Evolutionary conservation across 2,797 vertebrate genomes (phyloP).

Genomic region (Garrulus glandarius): DNA sequence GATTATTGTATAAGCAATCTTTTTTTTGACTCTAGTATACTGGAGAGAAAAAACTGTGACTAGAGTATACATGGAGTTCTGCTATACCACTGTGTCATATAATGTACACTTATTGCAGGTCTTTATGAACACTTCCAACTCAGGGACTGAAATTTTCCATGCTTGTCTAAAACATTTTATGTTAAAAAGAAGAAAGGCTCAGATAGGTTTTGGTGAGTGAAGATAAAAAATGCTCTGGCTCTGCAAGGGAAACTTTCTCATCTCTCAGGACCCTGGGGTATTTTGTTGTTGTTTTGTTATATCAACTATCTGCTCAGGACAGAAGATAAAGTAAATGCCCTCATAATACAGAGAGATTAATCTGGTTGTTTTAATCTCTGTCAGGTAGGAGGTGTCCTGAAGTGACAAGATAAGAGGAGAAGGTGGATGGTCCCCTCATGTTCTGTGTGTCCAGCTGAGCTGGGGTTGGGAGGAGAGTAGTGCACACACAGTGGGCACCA

Average conservation of each 20-base stretch:
- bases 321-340: background rate
- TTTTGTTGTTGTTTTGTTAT: background rate
- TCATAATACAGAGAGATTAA: background rate
- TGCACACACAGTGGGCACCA: background rate
- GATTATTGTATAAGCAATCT: background rate
- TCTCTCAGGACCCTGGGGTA: background rate
- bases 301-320: background rate
- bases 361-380: background rate
- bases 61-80: background rate
- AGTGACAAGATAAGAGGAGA: background rate
- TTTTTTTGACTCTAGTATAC: background rate
- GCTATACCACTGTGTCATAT: background rate
- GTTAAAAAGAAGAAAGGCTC: background rate
- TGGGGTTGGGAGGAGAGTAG: background rate
- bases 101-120: background rate
- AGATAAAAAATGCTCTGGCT: background rate
- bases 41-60: background rate
- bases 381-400: background rate
- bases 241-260: background rate
- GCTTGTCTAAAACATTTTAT: background rate
- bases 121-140: background rate
- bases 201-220: background rate
- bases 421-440: background rate
- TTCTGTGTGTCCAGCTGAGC: background rate
- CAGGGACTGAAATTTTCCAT: background rate